Conservation (phyloP, 2,113 vertebrate species). For the Peucedramus taeniatus region DNA sequence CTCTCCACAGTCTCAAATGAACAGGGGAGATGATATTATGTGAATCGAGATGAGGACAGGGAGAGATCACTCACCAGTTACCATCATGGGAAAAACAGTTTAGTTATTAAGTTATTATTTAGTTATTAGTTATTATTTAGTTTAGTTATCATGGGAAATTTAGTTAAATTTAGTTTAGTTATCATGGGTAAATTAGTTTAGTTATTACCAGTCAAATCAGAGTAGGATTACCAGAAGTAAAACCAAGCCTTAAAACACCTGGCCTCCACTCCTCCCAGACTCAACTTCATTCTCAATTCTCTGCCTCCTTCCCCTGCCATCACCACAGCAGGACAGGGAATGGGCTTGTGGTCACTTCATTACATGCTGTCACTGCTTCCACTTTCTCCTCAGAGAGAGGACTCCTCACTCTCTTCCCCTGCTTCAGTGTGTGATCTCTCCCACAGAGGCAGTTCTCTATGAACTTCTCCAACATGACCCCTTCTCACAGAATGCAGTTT, state of each 20-base stretch:
- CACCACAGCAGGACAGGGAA: background rate
- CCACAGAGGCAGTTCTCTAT: background rate
- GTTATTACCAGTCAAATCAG: background rate
- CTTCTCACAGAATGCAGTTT: background rate
- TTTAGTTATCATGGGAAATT: too few relatives aligned
- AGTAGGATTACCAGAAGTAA: background rate
- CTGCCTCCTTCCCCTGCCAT: background rate
- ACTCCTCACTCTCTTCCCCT: background rate
- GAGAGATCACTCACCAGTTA: background rate
- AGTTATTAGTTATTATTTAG: too few relatives aligned
- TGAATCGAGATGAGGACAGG: background rate
- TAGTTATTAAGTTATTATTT: too few relatives aligned
- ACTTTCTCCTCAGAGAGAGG: background rate
- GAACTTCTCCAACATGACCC: background rate
- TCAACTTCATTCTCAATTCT: background rate
- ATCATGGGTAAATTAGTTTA: background rate
- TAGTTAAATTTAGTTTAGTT: too few relatives aligned
- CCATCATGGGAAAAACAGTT: background rate
- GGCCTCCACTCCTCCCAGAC: too few relatives aligned
- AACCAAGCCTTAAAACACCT: background rate
- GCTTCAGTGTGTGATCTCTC: background rate
- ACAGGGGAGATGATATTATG: background rate
- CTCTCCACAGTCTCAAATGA: background rate
- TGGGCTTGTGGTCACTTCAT: background rate
- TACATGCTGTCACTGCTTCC: background rate